Evolutionary conservation across 2,888 invertebrate genomes (phyloP).

Genomic region (Drepana falcataria): DNA sequence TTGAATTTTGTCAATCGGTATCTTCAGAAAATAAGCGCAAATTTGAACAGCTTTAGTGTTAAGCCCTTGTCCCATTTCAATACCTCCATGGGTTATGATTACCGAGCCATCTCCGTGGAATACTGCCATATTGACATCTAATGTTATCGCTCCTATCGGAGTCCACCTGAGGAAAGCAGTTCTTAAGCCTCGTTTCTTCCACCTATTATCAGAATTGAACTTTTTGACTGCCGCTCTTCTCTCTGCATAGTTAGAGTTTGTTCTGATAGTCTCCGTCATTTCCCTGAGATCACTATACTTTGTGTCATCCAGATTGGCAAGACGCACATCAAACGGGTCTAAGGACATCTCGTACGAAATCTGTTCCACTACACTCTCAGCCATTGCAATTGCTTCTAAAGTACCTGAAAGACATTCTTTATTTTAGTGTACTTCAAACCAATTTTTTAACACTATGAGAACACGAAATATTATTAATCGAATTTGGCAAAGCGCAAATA

Average conservation of each 20-base stretch:
- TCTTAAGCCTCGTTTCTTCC: constrained; percentile 81
- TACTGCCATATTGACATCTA: constrained; percentile 75
- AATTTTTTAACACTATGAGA: too few species aligned
- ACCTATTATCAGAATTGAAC: constrained; percentile 81
- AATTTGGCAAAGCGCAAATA: too few species aligned
- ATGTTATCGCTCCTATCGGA: constrained; percentile 72
- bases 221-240: constrained; percentile 54
- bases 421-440: not conserved
- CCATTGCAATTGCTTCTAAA: constrained; percentile 25
- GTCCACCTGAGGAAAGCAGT: constrained; percentile 67
- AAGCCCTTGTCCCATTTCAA: constrained; percentile 87
- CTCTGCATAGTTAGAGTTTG: constrained; percentile 53
- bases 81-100: constrained; percentile 80
- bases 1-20: constrained; percentile 79
- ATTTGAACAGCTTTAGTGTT: constrained; percentile 87
- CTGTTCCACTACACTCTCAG: constrained; percentile 80
- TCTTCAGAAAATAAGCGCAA: constrained; percentile 82
- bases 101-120: constrained; percentile 83
- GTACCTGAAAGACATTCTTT: constrained; percentile 16
- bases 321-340: constrained; percentile 72
- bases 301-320: constrained; percentile 36
- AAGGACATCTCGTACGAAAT: constrained; percentile 67
- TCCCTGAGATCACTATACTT: constrained; percentile 50
- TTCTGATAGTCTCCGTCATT: constrained; percentile 63
- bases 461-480: too few species aligned